Percentiles rank a stretch among this genome's conserved stretches.
Conservation (phyloP, 2,888 invertebrate genomes). For the Salpingus planirostris region DNA sequence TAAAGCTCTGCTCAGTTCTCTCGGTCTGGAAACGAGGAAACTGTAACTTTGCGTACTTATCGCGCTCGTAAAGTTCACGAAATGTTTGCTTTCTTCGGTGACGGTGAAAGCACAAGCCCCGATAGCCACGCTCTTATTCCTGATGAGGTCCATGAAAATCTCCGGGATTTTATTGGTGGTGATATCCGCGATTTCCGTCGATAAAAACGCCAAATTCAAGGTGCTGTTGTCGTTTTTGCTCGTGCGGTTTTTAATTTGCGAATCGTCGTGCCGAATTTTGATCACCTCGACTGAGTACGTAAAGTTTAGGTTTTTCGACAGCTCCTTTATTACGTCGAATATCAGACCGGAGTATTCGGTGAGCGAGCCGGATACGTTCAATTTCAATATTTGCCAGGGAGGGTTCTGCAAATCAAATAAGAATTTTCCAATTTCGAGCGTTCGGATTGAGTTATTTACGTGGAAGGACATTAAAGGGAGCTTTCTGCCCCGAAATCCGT, state of each 20-base stretch:
- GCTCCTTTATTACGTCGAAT: conserved; percentile 69
- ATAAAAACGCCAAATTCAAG: too few species aligned
- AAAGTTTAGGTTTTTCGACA: conserved; percentile 72
- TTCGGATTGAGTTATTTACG: conserved; percentile 41
- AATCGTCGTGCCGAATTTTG: conserved; percentile 12
- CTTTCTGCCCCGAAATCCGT: conserved; percentile 67
- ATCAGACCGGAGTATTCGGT: conserved; percentile 60
- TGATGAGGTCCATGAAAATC: conserved; percentile 44
- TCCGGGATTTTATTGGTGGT: conserved; percentile 33
- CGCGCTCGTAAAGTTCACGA: conserved; percentile 69
- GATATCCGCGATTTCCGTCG: conserved; percentile 22
- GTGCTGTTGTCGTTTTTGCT: conserved; percentile 11
- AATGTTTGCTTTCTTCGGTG: conserved; percentile 41
- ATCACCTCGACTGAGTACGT: conserved; percentile 48
- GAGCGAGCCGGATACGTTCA: conserved; percentile 50
- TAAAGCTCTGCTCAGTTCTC: conserved; percentile 71
- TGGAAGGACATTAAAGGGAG: conserved; percentile 69
- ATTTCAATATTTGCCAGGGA: conserved; percentile 71
- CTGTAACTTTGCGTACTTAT: conserved; percentile 72
- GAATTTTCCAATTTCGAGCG: background rate
- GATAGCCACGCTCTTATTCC: conserved; percentile 45
- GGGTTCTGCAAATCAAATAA: conserved; percentile 64
- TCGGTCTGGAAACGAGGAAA: conserved; percentile 69
- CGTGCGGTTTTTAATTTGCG: conserved; percentile 3
- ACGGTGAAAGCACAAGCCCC: conserved; percentile 54